Conservation (phyloP, 2,888 invertebrate genomes). For the Axea sp. region DNA sequence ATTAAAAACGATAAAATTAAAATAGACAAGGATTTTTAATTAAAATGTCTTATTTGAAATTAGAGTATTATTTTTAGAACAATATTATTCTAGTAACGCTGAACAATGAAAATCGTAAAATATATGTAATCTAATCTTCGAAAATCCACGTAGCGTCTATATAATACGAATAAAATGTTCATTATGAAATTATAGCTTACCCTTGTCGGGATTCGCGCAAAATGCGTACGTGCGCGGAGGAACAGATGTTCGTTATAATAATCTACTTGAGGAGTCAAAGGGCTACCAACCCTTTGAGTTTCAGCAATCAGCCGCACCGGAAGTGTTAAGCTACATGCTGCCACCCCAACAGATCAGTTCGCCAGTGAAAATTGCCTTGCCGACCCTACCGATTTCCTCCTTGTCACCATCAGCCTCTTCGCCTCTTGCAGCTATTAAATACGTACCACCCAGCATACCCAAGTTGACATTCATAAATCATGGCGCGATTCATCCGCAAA, state of each 20-base stretch:
- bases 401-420: conserved; percentile 62
- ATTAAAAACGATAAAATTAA: no score
- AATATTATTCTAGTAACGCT: no score
- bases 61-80: no score
- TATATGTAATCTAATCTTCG: no score
- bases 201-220: conserved; percentile 31
- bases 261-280: conserved; percentile 61
- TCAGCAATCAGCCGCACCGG: conserved; percentile 61
- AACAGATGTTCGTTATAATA: conserved; percentile 52
- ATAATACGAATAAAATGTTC: conserved; percentile 43
- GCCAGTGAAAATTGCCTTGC: conserved; percentile 62
- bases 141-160: conserved; percentile 11
- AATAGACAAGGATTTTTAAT: no score
- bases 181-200: conserved; percentile 53
- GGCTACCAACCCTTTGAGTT: conserved; percentile 62
- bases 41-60: no score
- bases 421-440: conserved; percentile 65
- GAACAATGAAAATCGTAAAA: no score
- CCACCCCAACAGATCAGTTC: conserved; percentile 49
- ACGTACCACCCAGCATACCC: conserved; percentile 60
- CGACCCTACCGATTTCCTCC: conserved; percentile 65
- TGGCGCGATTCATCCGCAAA: conserved; percentile 48
- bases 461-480: conserved; percentile 63
- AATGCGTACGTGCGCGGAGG: conserved; percentile 40
- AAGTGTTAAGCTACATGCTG: conserved; percentile 63